phyloP scores from a whole-genome alignment of 1,140 invertebrate species.

The Drosophila kohkoa region DNA sequence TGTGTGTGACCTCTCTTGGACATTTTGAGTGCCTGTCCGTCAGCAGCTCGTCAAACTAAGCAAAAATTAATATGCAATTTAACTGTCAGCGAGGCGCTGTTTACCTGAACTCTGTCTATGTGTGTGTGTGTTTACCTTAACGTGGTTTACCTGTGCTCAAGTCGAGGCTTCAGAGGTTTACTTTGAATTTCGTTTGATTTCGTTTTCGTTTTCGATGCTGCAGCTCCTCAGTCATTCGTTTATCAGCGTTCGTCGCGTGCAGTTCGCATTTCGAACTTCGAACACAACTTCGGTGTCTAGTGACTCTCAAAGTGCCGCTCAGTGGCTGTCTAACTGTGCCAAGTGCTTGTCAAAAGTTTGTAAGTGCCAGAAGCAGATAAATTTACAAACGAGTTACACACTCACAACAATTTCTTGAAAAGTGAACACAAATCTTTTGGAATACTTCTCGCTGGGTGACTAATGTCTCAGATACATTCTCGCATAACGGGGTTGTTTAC shows the following conservation, averaged over 20 bases:
- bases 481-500: constrained; percentile 50
- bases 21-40: constrained; percentile 46
- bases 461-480: constrained; percentile 42
- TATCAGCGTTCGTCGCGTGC: constrained; percentile 50
- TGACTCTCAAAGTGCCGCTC: background rate
- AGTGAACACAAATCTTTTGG: constrained; percentile 18
- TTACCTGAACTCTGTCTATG: constrained; percentile 9
- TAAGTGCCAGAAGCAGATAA: constrained; percentile 34
- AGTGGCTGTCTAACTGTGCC: constrained; percentile 40
- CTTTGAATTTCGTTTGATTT: constrained; percentile 26
- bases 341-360: constrained; percentile 37
- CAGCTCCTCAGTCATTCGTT: constrained; percentile 49
- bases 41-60: constrained; percentile 51
- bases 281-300: background rate
- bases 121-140: constrained; percentile 51
- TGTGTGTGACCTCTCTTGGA: constrained; percentile 23
- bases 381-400: constrained; percentile 39
- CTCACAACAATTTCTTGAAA: constrained; percentile 5
- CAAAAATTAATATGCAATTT: constrained; percentile 80
- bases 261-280: constrained; percentile 54
- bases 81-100: constrained; percentile 53
- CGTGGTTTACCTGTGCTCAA: constrained; percentile 17
- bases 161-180: constrained; percentile 27
- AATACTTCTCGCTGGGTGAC: constrained; percentile 47
- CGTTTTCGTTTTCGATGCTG: constrained; percentile 17